Conservation (phyloP, 2,797 vertebrate genomes). For the Melopsittacus undulatus region DNA sequence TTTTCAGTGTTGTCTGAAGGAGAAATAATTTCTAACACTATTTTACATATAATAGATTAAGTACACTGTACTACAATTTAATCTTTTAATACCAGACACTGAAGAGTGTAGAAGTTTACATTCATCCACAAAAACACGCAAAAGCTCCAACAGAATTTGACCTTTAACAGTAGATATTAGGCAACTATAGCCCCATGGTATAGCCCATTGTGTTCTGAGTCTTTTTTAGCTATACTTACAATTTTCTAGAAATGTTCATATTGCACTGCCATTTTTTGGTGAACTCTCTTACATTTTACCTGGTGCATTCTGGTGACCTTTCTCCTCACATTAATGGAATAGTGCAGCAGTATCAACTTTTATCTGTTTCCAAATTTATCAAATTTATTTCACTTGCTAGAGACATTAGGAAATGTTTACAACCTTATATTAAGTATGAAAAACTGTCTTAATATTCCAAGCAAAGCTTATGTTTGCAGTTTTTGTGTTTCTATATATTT, state of each 20-base stretch:
- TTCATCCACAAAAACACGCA: background rate
- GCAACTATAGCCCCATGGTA: background rate
- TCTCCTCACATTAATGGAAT: background rate
- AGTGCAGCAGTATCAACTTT: background rate
- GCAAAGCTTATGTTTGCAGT: background rate
- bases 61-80: background rate
- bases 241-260: background rate
- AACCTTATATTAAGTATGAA: constrained; percentile 38
- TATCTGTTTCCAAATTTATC: background rate
- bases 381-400: constrained; percentile 5
- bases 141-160: background rate
- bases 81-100: background rate
- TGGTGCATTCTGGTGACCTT: background rate
- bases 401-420: constrained; percentile 47
- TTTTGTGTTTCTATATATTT: constrained; percentile 6
- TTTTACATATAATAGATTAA: background rate
- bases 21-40: background rate
- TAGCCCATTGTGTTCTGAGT: background rate
- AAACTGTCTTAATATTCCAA: constrained; percentile 58
- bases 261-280: background rate
- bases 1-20: background rate
- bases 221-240: background rate
- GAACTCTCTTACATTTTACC: background rate
- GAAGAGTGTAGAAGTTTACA: background rate
- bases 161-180: background rate